Conservation (phyloP, 2,797 vertebrate genomes). For the Crocidura indochinensis region DNA sequence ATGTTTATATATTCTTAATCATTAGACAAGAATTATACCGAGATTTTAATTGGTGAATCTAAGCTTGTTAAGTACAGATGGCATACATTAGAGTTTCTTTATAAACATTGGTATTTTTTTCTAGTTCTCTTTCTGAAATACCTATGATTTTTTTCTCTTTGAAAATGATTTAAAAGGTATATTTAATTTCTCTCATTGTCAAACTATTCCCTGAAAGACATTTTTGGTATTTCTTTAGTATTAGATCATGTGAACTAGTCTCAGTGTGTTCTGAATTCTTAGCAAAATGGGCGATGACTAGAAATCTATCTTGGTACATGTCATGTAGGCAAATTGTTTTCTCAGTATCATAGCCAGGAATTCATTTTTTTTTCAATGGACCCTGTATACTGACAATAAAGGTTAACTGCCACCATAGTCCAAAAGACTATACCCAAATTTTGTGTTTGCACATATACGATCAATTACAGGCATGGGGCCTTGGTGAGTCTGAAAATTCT, state of each 20-base stretch:
- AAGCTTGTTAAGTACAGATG: conserved; percentile 77
- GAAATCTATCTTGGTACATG: not conserved
- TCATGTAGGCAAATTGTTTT: not conserved
- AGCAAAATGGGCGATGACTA: not conserved
- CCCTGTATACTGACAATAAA: conserved; percentile 48
- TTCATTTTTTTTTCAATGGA: conserved; percentile 18
- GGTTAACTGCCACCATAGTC: conserved; percentile 20
- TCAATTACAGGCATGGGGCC: not conserved
- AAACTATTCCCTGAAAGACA: not conserved
- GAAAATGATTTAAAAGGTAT: not conserved
- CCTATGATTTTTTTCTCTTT: conserved; percentile 16
- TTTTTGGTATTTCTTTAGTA: not conserved
- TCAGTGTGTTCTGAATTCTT: not conserved
- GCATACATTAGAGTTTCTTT: conserved; percentile 80
- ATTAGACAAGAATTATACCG: conserved; percentile 81
- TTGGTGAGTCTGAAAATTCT: not conserved
- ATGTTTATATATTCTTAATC: conserved; percentile 63
- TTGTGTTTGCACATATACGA: conserved; percentile 16
- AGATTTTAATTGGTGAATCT: conserved; percentile 72
- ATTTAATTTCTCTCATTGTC: conserved; percentile 55
- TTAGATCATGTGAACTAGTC: not conserved
- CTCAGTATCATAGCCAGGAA: conserved; percentile 19
- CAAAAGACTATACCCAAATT: not conserved
- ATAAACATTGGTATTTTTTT: conserved; percentile 72
- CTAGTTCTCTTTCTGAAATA: conserved; percentile 74